phyloP scores from a whole-genome alignment of 2,888 invertebrate genomes.

The Caenorhabditis panamensis region DNA sequence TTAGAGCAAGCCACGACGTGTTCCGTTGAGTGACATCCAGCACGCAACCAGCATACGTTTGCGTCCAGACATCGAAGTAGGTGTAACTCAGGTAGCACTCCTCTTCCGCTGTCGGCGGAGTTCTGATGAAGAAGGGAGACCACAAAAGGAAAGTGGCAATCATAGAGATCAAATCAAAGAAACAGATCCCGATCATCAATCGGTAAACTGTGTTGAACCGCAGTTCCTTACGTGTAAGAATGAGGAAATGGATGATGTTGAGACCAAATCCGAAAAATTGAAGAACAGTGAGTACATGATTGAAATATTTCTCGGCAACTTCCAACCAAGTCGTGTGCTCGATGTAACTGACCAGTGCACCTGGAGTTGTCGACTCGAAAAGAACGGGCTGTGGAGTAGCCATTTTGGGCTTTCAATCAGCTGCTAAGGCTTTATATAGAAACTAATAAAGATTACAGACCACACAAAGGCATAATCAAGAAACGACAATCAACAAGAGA shows the following conservation, averaged over 20 bases:
- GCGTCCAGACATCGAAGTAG: conserved; percentile 4
- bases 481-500: neutral
- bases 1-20: neutral
- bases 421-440: neutral
- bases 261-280: neutral
- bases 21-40: conserved; percentile 9
- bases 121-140: conserved; percentile 25
- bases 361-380: neutral
- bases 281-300: neutral
- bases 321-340: neutral
- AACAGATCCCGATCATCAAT: conserved; percentile 18
- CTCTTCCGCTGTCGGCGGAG: neutral
- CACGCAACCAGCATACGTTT: neutral
- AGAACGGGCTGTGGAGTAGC: neutral
- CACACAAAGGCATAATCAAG: neutral
- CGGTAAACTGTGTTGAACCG: neutral
- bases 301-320: neutral
- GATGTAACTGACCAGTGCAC: neutral
- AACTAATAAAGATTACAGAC: conserved; percentile 1
- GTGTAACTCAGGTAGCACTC: conserved; percentile 15
- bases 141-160: neutral
- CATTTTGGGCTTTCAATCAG: neutral
- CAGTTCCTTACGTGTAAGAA: neutral
- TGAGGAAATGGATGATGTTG: conserved; percentile 4
- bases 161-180: conserved; percentile 9